Evolutionary conservation across 1,140 invertebrate species (phyloP), one percentile per base, ranked within the genome.

Genomic region (Cydia fagiglandana): DNA sequence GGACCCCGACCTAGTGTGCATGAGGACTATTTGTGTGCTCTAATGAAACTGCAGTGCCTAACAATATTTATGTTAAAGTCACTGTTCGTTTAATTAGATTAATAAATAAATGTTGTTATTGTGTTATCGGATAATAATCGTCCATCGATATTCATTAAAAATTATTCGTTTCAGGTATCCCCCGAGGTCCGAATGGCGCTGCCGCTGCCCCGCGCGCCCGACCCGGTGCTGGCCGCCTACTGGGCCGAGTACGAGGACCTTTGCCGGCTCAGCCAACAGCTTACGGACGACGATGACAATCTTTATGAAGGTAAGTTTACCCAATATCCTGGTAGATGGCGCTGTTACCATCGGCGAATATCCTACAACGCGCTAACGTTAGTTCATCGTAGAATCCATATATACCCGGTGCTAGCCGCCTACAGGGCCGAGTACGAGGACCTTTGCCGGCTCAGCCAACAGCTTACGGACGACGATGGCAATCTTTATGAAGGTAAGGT

Each of bases 371-470:
- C 41, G 41, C 41, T 12, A 45, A 45, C 10, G 41, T 45, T 45
- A 45, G n/a, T n/a, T n/a, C n/a, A n/a, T n/a, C n/a, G n/a, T n/a
- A n/a, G n/a, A n/a, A n/a, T n/a, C n/a, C n/a, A n/a, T n/a, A n/a
- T 91, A 4, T 90, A 92, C 77, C 87, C 90, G 61, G 87, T 90
- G 12, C 85, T 93, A 64, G 91, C 91, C 3, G 93, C 91, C 17
- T 93, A 93, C 83, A 93, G 93, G 93, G 91, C 91, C 0, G 93
- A 93, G 74, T 93, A 93, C 77, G 87, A 92, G 76, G 91, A 93
- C 80, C 85, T 93, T 7, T 92, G 87, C 79, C 85, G 89, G 2
- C 89, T 89, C 83, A 87, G 83, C 80, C 80, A 80, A 0, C 79
- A 86, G 73, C 82, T 81, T 76, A 87, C 83, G 38, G 91, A 91